Base-by-base conservation (phyloP, 2,797 vertebrate species). In the Sternotherus odoratus region DNA sequence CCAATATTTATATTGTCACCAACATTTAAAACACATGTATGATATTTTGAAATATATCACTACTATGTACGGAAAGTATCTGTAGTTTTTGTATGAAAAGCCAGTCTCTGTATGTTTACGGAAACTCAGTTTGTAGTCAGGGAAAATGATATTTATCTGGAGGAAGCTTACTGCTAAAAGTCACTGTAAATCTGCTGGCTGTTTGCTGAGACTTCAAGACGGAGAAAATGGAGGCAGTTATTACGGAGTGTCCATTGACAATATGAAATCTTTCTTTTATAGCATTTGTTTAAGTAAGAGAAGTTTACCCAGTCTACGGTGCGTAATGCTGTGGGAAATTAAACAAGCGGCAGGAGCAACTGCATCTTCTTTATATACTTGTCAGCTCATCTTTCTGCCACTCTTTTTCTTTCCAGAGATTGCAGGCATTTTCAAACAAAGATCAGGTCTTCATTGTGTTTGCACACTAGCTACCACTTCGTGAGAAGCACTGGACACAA, bases 291-390 rank as follows among this genome's bases (percentile, higher is more conserved):
- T 95, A 95, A 80, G 53, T 87, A 95, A 95, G 83, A 96, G 96
- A 97, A 84, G 93, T 97, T 95, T 96, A 91, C 93, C 87, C 78
- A 91, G 87, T 57, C 94, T 93, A 26, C 50, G 93, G 92, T 96
- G 92, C 17, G 1, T 95, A 95, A 92, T 33, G 57, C 86, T 79
- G 80, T 92, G 88, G 92, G 83, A 96, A 97, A 97, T 94, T 85
- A 77, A 91, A 97, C 96, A 7, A 60, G 2, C 7, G 88, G 79
- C 81, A 91, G 82, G 69, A 74, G 85, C 91, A 91, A 95, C 94
- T 92, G 94, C 96, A 97, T 92, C 86, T 97, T 97, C 96, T 95
- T 98, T 92, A 94, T 97, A 95, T 96, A 95, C 94, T 97, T 87
- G 94, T 91, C 6, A 28, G 87, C 43, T 79, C 43, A 92, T 77